Conservation (phyloP, 2,797 vertebrate species). For the Steatocranus sp. region DNA sequence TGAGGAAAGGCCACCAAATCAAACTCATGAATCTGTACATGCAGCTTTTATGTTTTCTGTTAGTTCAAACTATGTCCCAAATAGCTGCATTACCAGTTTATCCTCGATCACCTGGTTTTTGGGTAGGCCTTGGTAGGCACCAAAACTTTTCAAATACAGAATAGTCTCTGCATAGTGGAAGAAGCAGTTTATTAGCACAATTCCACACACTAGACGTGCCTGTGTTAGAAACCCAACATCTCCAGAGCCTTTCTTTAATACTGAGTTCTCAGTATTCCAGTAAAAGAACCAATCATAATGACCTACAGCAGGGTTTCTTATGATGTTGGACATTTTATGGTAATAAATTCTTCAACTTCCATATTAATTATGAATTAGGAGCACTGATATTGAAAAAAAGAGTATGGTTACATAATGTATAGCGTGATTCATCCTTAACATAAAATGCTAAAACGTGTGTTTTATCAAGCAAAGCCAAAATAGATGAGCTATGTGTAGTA, state of each 20-base stretch:
- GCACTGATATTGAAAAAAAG: neutral
- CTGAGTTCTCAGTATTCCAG: neutral
- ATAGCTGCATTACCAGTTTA: neutral
- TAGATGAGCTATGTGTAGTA: neutral
- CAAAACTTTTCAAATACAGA: neutral
- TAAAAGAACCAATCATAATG: neutral
- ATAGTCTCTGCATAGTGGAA: neutral
- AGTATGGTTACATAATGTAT: neutral
- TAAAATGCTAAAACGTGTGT: neutral
- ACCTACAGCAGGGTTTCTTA: neutral
- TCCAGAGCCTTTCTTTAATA: neutral
- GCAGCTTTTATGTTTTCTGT: neutral
- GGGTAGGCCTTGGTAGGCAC: neutral
- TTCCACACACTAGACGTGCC: neutral
- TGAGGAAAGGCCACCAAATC: neutral
- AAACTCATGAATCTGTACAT: neutral
- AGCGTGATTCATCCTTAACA: neutral
- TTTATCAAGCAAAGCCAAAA: neutral
- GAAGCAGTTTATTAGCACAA: neutral
- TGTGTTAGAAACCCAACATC: neutral
- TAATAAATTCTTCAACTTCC: neutral
- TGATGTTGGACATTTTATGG: neutral
- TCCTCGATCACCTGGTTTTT: neutral
- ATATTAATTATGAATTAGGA: neutral
- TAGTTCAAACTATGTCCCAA: neutral